phyloP scores from a whole-genome alignment of 2,797 vertebrate species.

The Rhabdomys pumilio region DNA sequence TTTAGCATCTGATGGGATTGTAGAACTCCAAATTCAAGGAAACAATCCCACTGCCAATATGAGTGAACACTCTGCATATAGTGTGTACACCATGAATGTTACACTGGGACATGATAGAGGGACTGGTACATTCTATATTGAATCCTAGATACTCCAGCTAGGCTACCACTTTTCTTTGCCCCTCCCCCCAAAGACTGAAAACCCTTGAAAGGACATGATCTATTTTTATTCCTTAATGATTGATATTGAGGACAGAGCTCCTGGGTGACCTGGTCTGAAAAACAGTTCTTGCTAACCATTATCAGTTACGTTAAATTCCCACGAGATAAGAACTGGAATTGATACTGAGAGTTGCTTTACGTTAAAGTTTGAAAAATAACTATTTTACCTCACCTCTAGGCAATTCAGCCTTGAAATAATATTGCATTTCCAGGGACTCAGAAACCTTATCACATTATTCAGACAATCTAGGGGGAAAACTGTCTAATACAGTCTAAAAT shows the following conservation, averaged over 20 bases:
- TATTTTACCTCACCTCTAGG: neutral
- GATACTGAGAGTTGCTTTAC: neutral
- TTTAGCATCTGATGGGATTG: neutral
- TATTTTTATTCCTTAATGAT: neutral
- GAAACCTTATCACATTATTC: neutral
- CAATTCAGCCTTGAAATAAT: slow-evolving; percentile 11
- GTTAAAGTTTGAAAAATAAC: slow-evolving; percentile 19
- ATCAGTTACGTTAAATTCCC: neutral
- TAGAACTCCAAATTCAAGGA: neutral
- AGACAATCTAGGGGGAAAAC: neutral
- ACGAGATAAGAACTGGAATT: slow-evolving; percentile 7
- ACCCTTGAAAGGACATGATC: neutral
- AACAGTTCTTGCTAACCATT: neutral
- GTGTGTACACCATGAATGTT: neutral
- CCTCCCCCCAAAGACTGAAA: neutral
- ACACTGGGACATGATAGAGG: neutral
- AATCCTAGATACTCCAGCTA: neutral
- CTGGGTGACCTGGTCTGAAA: neutral
- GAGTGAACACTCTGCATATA: neutral
- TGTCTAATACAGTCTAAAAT: neutral
- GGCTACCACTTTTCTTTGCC: neutral
- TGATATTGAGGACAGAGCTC: neutral
- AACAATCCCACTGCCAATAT: neutral
- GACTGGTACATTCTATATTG: neutral
- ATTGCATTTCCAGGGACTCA: slow-evolving; percentile 1